These are phyloP conservation scores for Aspidoscelis tigris DNA, from an alignment of 2,113 vertebrate genomes.

Conservation along the genomic window DNA sequence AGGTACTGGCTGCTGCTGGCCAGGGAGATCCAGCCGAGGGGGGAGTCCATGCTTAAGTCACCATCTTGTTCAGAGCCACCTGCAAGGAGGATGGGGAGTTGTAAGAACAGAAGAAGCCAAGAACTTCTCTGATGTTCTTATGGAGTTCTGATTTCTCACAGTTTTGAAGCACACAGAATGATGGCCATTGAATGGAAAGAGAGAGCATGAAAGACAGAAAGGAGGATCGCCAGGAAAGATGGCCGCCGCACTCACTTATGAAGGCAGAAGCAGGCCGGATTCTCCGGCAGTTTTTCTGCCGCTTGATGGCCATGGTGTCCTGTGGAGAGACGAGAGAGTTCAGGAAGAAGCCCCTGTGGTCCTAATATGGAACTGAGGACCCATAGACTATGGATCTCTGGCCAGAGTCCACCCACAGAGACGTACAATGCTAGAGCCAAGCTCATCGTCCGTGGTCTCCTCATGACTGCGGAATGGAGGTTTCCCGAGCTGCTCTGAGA, in stretches of 20 bases:
- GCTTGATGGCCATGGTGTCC: constrained; percentile 93
- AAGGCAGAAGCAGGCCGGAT: constrained; percentile 89
- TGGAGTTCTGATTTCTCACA: no score
- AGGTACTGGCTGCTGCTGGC: constrained; percentile 76
- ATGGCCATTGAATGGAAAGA: neutral
- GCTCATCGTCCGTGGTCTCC: constrained; percentile 69
- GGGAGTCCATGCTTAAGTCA: constrained; percentile 65
- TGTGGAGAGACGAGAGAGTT: constrained; percentile 46
- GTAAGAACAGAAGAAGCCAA: neutral
- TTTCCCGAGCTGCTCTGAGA: constrained; percentile 46
- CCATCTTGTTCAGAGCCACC: constrained; percentile 73
- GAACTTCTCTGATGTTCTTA: neutral
- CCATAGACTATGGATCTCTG: no score
- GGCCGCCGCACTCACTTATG: constrained; percentile 79
- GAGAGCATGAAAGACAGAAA: neutral
- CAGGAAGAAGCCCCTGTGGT: no score
- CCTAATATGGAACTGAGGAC: rapidly evolving
- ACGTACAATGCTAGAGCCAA: constrained; percentile 70
- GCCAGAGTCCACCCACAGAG: neutral
- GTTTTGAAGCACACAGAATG: neutral
- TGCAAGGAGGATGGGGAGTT: constrained; percentile 31
- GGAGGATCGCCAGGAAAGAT: rapidly evolving
- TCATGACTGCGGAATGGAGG: constrained; percentile 58
- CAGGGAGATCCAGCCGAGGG: constrained; percentile 78
- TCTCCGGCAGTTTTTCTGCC: constrained; percentile 85